These are phyloP conservation scores for Idaea straminata DNA, from an alignment of 2,888 invertebrate genomes.

Conservation along the genomic window DNA sequence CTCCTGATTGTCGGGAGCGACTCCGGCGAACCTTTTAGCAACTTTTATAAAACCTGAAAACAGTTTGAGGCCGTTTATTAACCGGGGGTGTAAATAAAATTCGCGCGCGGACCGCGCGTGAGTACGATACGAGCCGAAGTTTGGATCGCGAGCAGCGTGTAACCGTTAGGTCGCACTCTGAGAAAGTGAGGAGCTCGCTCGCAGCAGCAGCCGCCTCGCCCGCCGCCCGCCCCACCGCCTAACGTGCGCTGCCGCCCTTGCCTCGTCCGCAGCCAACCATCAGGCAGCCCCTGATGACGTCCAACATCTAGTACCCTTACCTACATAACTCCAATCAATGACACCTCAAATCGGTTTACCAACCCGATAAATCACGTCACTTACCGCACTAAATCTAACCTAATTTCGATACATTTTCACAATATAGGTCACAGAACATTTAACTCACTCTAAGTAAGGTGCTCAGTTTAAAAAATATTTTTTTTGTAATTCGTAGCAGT, in stretches of 20 bases:
- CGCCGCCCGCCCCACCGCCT: not conserved
- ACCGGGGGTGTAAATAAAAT: constrained; percentile 46
- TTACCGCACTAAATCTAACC: not conserved
- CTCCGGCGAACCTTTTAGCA: constrained; percentile 49
- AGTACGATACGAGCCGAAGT: constrained; percentile 19
- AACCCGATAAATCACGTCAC: constrained; percentile 15
- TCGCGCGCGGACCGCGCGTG: constrained; percentile 46
- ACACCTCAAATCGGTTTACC: constrained; percentile 23
- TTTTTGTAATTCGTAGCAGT: not conserved
- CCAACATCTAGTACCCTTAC: constrained; percentile 20
- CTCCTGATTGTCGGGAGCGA: constrained; percentile 41
- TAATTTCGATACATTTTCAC: not conserved
- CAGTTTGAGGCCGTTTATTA: constrained; percentile 55
- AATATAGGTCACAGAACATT: not conserved
- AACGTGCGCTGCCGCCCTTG: constrained; percentile 3
- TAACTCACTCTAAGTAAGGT: not conserved
- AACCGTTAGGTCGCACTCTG: constrained; percentile 38
- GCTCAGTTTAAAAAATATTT: not conserved
- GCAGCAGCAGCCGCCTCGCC: not conserved
- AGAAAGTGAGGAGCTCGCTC: constrained; percentile 41
- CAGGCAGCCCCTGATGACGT: not conserved
- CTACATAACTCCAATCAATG: constrained; percentile 35
- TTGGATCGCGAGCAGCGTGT: constrained; percentile 37
- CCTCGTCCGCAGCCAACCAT: not conserved
- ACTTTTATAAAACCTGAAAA: constrained; percentile 58